Evolutionary conservation across 1,140 invertebrate species (phyloP), one percentile per base, ranked within the genome.

Genomic region (Cyphomyrmex costatus): DNA sequence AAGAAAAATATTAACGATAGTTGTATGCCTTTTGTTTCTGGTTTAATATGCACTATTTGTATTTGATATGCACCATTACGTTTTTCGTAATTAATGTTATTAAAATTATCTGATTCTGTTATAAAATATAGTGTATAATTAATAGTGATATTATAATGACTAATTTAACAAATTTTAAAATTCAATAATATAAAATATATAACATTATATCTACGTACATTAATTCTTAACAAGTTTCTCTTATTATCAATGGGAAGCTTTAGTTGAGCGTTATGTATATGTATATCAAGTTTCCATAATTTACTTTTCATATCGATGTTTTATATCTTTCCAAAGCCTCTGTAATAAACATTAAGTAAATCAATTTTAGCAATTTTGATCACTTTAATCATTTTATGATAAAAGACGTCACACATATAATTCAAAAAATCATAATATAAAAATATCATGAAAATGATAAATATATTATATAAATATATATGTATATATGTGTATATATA

Each of bases 291-390:
- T 71, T 71, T 46, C 33, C 16, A 2, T 70, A 53, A 27, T 42
- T 58, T 12, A 1, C 56, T 85, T 61, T 42, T 87, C 74, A n/a
- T 87, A 89, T 0, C 36, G 63, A 14, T 89, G 49, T 33, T 89
- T 90, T 76, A 90, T 90, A 8, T 90, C 36, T n/a, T 19, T 71
- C 89, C 89, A 90, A 8, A 90, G 80, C 21, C 88, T 90, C 88
- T 90, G 30, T 12, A 21, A 51, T 61, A 82, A 68, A 46, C 24
- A 85, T 65, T 49, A 21, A 66, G 16, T 36, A 14, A 53, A 70
- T 30, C 42, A 19, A 80, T 71, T 70, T 51, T 3, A 30, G 16
- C 30, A 73, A 73, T 60, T 83, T n/a, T 14, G 6, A 16, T 30
- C 49, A 73, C 6, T 71, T 19, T 12, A 4, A 21, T 19, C 4